Conservation (phyloP, 35 echinoderm and acorn worm species). For the Acanthaster planci region DNA sequence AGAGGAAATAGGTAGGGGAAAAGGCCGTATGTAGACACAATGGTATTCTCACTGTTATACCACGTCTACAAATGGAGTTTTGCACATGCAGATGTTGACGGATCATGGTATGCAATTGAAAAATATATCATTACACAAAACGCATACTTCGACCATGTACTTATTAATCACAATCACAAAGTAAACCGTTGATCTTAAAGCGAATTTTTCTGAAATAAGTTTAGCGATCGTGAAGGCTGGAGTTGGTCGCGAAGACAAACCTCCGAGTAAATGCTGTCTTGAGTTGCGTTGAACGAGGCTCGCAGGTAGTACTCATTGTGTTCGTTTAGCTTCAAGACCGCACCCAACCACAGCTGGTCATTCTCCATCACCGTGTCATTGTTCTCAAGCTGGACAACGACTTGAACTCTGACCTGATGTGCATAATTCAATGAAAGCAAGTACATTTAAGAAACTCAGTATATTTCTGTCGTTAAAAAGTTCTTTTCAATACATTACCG, state of each 20-base stretch:
- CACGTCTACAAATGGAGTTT: no score
- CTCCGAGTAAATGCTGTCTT: constrained; percentile 49
- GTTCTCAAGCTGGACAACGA: constrained; percentile 60
- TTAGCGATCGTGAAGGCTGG: neutral
- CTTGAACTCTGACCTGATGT: constrained; percentile 73
- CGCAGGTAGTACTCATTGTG: constrained; percentile 58
- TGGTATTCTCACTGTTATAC: no score
- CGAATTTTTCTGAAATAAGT: neutral
- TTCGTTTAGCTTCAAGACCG: constrained; percentile 37
- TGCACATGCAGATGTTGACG: no score
- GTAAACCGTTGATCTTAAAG: neutral
- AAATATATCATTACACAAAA: no score
- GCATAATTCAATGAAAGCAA: neutral
- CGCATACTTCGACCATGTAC: no score
- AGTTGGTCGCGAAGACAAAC: neutral
- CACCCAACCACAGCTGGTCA: constrained; percentile 63
- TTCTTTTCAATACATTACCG: no score
- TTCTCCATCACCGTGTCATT: constrained; percentile 78
- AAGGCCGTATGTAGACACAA: no score
- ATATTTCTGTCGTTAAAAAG: no score
- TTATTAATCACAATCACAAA: neutral
- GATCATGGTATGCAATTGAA: no score
- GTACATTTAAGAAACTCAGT: neutral
- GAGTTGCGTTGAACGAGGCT: constrained; percentile 53
- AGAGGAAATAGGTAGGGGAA: no score